Conservation (phyloP, 2,888 invertebrate genomes). For the Pycnomerus fuliginosus region DNA sequence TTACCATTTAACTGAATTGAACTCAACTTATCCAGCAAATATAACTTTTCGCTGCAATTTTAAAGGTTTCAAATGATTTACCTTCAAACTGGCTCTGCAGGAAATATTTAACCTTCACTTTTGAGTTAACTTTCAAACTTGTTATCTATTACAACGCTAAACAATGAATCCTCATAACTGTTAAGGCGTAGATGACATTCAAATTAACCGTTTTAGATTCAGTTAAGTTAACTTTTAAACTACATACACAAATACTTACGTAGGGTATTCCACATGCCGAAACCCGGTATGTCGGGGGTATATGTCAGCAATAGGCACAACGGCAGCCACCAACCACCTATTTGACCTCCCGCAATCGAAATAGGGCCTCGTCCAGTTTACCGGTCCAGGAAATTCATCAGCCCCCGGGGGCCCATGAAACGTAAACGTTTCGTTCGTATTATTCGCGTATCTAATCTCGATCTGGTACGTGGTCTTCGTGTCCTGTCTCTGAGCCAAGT, state of each 20-base stretch:
- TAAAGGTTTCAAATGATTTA: no score
- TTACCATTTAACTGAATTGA: no score
- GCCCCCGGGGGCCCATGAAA: slow-evolving; percentile 92
- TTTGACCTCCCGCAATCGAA: slow-evolving; percentile 95
- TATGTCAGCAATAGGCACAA: slow-evolving; percentile 93
- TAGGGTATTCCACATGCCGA: slow-evolving; percentile 90
- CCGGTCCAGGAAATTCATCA: slow-evolving; percentile 89
- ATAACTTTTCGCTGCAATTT: no score
- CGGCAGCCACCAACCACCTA: slow-evolving; percentile 93
- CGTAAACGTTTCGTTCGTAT: slow-evolving; percentile 94
- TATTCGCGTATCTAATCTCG: slow-evolving; percentile 89
- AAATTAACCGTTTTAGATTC: no score
- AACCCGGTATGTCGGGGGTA: slow-evolving; percentile 92
- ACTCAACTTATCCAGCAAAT: no score
- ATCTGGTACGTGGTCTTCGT: slow-evolving; percentile 88
- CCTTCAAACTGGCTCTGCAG: no score
- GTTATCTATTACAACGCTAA: no score
- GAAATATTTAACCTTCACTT: no score
- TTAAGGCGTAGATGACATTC: no score
- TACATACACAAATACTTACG: slow-evolving; percentile 73
- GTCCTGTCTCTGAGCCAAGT: slow-evolving; percentile 72
- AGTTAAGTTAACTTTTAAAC: no score
- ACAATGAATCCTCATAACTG: no score
- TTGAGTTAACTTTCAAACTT: no score
- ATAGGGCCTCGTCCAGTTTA: slow-evolving; percentile 92